Percentiles rank a stretch among this genome's conserved stretches.
phyloP scores from a whole-genome alignment of 2,888 invertebrate genomes.

The Congeria kusceri region DNA sequence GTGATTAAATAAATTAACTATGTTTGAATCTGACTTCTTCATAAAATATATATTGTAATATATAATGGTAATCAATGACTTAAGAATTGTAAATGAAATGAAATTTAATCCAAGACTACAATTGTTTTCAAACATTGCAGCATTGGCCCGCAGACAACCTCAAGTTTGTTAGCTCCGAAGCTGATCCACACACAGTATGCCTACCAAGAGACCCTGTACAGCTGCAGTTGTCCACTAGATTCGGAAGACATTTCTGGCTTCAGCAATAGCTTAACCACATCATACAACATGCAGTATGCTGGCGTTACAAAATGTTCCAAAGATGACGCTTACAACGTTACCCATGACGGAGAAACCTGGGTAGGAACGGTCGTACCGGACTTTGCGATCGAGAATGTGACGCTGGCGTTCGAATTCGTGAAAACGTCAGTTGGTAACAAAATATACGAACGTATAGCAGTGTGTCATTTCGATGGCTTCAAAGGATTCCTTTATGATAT shows the following conservation, averaged over 20 bases:
- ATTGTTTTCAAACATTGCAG: background rate
- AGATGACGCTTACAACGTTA: background rate
- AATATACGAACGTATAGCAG: no score
- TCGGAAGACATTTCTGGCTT: background rate
- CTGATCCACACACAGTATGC: background rate
- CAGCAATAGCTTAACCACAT: background rate
- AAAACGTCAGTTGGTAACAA: no score
- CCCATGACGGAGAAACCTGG: background rate
- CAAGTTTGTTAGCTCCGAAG: background rate
- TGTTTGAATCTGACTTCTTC: no score
- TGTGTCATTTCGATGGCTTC: no score
- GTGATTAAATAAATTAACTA: no score
- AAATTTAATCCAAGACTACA: no score
- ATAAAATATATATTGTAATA: no score
- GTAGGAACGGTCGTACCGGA: background rate
- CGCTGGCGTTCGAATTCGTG: background rate
- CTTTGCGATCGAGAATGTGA: conserved; percentile 5
- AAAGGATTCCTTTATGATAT: no score
- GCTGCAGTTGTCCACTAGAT: background rate
- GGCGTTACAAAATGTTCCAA: background rate
- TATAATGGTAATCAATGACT: no score
- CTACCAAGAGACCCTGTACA: background rate
- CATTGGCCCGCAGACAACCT: no score
- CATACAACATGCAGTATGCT: background rate
- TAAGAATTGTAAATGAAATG: no score